These are phyloP conservation scores for Acronicta psi DNA, from an alignment of 2,888 invertebrate species.

Conservation along the genomic window DNA sequence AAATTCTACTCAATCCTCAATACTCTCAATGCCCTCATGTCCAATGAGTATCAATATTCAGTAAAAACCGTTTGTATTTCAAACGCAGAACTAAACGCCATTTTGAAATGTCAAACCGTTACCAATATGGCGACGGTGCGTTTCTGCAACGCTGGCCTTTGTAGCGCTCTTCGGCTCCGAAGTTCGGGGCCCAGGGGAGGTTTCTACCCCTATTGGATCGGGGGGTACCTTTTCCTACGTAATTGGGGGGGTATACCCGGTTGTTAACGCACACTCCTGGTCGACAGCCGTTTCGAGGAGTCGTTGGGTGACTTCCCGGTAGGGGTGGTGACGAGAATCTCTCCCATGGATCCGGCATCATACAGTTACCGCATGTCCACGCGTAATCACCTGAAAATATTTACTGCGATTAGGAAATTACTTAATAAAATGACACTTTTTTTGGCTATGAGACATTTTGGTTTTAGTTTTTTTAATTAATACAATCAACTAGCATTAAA, in stretches of 20 bases:
- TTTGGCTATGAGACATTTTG: background rate
- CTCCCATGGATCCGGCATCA: slow-evolving; percentile 80
- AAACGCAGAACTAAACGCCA: slow-evolving; percentile 48
- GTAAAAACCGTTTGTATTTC: slow-evolving; percentile 44
- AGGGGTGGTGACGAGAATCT: slow-evolving; percentile 70
- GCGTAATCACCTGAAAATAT: slow-evolving; percentile 74
- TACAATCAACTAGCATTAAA: slow-evolving; percentile 30
- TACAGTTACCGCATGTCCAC: slow-evolving; percentile 77
- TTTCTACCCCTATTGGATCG: slow-evolving; percentile 75
- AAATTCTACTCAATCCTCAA: slow-evolving; percentile 1
- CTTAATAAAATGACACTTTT: background rate
- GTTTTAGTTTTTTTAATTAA: too few relatives aligned
- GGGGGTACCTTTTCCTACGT: slow-evolving; percentile 68
- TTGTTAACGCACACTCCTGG: slow-evolving; percentile 77
- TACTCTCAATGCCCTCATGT: background rate
- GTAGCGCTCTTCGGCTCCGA: slow-evolving; percentile 76
- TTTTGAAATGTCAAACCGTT: slow-evolving; percentile 46
- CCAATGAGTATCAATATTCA: slow-evolving; percentile 32
- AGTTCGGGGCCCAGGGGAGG: slow-evolving; percentile 79
- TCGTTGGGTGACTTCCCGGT: slow-evolving; percentile 73
- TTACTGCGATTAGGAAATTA: slow-evolving; percentile 4
- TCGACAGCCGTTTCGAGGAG: slow-evolving; percentile 80
- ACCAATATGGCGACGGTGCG: slow-evolving; percentile 83
- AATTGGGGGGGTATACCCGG: slow-evolving; percentile 67
- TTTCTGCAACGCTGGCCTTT: slow-evolving; percentile 81